phyloP scores from a whole-genome alignment of 2,797 vertebrate genomes.

The Poeciliopsis turneri region DNA sequence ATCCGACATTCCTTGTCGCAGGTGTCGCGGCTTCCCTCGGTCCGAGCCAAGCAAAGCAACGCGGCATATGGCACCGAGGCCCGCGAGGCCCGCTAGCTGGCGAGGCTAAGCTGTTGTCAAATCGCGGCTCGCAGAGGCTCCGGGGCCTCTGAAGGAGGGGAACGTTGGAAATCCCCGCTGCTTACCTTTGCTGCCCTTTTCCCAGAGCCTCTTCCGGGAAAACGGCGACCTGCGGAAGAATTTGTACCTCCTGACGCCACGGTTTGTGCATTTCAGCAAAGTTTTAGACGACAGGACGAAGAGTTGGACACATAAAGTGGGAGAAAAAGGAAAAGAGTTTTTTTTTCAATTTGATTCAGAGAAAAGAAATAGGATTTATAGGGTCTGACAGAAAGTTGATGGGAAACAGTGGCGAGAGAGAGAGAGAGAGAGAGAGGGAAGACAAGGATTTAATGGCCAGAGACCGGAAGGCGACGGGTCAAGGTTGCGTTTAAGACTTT shows the following conservation, averaged over 20 bases:
- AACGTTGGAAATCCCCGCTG: not conserved
- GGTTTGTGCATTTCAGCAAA: too few species aligned
- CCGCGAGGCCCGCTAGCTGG: not conserved
- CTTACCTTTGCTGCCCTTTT: not conserved
- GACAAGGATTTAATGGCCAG: too few species aligned
- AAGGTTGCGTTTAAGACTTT: too few species aligned
- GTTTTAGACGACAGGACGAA: too few species aligned
- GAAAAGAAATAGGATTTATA: too few species aligned
- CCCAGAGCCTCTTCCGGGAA: not conserved
- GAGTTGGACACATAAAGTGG: too few species aligned
- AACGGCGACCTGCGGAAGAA: not conserved
- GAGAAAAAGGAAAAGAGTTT: too few species aligned
- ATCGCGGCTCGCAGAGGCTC: not conserved
- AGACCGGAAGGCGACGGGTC: too few species aligned
- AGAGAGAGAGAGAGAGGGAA: too few species aligned
- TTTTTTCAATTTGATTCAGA: not conserved
- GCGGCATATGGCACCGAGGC: slow-evolving; percentile 6
- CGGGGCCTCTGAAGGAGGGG: not conserved
- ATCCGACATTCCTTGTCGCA: slow-evolving; percentile 52
- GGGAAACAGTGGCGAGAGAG: too few species aligned
- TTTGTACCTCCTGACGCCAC: not conserved
- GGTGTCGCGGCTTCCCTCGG: slow-evolving; percentile 41
- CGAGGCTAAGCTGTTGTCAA: not conserved
- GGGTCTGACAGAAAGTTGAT: too few species aligned
- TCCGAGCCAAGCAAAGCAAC: slow-evolving; percentile 7